Evolutionary conservation across 1,140 invertebrate genomes (phyloP).

Genomic region (Hirudo medicinalis): DNA sequence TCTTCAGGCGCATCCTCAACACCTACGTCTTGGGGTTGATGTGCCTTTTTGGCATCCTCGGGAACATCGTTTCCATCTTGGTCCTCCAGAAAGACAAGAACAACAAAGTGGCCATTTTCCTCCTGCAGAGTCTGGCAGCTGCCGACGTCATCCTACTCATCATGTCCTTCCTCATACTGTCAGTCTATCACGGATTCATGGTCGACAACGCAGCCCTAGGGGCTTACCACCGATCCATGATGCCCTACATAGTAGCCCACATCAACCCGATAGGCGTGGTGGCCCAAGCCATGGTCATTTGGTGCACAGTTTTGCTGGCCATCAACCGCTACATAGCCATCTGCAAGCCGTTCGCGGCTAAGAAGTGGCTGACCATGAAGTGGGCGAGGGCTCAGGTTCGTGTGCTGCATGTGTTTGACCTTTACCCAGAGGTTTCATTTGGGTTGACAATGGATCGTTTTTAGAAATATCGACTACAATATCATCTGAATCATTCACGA

Average conservation of each 20-base stretch:
- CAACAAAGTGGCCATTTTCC: conserved; percentile 22
- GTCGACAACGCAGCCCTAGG: neutral
- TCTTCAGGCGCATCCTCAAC: conserved; percentile 17
- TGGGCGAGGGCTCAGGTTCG: conserved; percentile 18
- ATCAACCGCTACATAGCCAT: conserved; percentile 22
- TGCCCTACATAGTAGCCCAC: conserved; percentile 2
- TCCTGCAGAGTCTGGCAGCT: conserved; percentile 20
- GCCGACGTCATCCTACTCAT: conserved; percentile 20
- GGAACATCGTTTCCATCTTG: conserved; percentile 22
- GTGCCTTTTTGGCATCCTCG: conserved; percentile 13
- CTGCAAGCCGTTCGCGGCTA: conserved; percentile 20
- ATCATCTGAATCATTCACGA: neutral
- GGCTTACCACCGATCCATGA: neutral
- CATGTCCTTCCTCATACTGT: conserved; percentile 17
- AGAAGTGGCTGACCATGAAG: conserved; percentile 15
- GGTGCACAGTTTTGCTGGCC: conserved; percentile 21
- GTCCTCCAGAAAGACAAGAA: conserved; percentile 20
- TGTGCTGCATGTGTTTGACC: neutral
- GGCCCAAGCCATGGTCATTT: conserved; percentile 19
- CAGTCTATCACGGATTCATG: conserved; percentile 11
- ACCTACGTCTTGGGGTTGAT: conserved; percentile 15
- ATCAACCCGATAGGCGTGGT: conserved; percentile 17
- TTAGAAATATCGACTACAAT: neutral
- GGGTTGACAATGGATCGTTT: no score
- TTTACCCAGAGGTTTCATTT: no score